A percentile compares a stretch with the other conserved stretches of the same genome.
Evolutionary conservation across 2,888 invertebrate species (phyloP).

Genomic region (Entomobrya proxima): DNA sequence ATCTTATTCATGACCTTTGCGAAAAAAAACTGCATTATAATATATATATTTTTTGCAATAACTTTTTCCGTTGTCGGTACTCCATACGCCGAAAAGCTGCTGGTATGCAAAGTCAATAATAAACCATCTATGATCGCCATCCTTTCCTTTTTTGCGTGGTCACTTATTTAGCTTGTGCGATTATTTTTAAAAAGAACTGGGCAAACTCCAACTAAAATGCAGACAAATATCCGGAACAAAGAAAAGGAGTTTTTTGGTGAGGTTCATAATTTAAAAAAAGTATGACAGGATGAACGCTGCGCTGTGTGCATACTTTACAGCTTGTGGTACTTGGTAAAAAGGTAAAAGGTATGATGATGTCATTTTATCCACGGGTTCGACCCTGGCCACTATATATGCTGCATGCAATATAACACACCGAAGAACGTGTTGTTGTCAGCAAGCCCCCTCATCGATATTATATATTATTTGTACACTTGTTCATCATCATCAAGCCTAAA

Average conservation of each 20-base stretch:
- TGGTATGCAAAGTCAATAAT: no score
- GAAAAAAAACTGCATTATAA: constrained; percentile 13
- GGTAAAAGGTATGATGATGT: constrained; percentile 18
- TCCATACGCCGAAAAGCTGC: no score
- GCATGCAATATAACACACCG: neutral
- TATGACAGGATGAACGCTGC: constrained; percentile 37
- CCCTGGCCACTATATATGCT: neutral
- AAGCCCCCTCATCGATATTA: neutral
- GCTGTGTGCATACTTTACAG: neutral
- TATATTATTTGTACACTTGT: no score
- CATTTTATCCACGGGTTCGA: constrained; percentile 43
- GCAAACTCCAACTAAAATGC: neutral
- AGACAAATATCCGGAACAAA: constrained; percentile 41
- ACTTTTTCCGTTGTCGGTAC: no score
- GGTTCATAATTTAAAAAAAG: constrained; percentile 33
- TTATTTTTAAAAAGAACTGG: neutral
- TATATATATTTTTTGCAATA: no score
- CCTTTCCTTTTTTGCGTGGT: neutral
- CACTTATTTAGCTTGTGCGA: neutral
- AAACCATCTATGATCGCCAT: no score
- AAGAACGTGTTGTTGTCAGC: neutral
- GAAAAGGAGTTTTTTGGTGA: constrained; percentile 42
- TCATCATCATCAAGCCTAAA: neutral
- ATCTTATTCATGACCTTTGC: constrained; percentile 40
- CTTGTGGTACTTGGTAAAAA: constrained; percentile 29